Evolutionary conservation across 1,140 invertebrate species (phyloP), one percentile per base, ranked within the genome.

Genomic region (Bombus sylvicola): DNA sequence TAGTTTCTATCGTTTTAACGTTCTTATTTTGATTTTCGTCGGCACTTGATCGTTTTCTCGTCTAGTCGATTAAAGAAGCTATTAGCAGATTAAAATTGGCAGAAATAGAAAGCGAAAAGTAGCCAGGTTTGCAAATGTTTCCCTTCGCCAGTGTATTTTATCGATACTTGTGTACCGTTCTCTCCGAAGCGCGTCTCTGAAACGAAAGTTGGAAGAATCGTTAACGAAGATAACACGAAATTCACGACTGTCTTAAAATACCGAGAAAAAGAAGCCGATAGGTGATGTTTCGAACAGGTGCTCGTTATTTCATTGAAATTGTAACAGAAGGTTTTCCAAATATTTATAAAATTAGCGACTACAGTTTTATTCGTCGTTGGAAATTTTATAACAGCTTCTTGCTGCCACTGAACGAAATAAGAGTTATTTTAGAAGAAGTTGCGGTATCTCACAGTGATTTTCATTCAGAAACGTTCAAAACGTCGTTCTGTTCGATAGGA

Each of bases 31-130:
- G 13, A 9, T 59, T 71, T 13, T 64, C 9, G 1, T 18, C 68
- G 15, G 28, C 18, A 15, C 12, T 28, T 1, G 39, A 77, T 88
- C 76, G 82, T n/a, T 39, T 80, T 75, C n/a, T 68, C 59, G 18
- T 73, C 34, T 5, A 18, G 5, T 15, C 0, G 15, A 5, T 47
- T 6, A 8, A 31, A 1, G 22, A 47, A 28, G 39, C 25, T 0
- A 39, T 18, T 0, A 22, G 9, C 39, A 1, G 15, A 18, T 73
- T 10, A 2, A n/a, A 18, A n/a, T 53, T 53, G 47, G 15, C 47
- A 53, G 5, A 39, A 1, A 28, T 18, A 41, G 28, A 39, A n/a
- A 31, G 28, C 15, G 1, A 1, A 47, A 18, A 47, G 6, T n/a
- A 39, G 28, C 15, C 3, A 1, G 3, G 28, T 62, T n/a, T 62